Conservation (phyloP, 2,888 invertebrate genomes). For the Orthonychiurus folsomi region DNA sequence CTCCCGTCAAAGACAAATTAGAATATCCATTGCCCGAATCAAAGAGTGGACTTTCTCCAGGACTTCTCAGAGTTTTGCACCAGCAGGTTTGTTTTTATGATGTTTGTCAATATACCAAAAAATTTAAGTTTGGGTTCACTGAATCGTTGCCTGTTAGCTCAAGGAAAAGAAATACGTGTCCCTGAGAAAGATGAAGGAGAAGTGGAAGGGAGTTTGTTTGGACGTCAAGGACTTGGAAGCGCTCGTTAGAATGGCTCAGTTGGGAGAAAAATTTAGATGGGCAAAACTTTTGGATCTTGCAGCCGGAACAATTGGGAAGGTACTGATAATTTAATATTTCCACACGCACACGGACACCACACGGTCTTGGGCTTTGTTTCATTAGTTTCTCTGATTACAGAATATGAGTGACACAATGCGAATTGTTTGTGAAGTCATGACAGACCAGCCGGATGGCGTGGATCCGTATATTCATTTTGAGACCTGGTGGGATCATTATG, state of each 20-base stretch:
- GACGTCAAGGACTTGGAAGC: conserved; percentile 25
- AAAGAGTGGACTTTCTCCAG: conserved; percentile 22
- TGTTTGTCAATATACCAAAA: not conserved
- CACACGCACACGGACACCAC: no score
- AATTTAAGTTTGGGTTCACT: not conserved
- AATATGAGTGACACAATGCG: conserved; percentile 36
- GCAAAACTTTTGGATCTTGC: conserved; percentile 28
- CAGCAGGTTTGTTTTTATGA: conserved; percentile 54
- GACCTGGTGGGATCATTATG: conserved; percentile 33
- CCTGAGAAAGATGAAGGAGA: conserved; percentile 18
- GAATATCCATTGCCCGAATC: conserved; percentile 24
- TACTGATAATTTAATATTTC: no score
- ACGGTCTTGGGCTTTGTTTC: no score
- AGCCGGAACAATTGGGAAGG: conserved; percentile 19
- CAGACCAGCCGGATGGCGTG: conserved; percentile 34
- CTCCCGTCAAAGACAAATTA: conserved; percentile 29
- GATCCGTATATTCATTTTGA: conserved; percentile 34
- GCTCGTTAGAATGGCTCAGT: conserved; percentile 19
- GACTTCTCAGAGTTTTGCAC: conserved; percentile 47
- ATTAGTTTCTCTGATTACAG: conserved; percentile 19
- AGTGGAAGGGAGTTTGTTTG: conserved; percentile 34
- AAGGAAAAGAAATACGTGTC: not conserved
- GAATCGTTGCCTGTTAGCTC: not conserved
- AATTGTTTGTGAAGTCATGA: conserved; percentile 37
- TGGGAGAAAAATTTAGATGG: conserved; percentile 25